Evolutionary conservation across 2,888 invertebrate species (phyloP).

Genomic region (Argynnis bischoffii): DNA sequence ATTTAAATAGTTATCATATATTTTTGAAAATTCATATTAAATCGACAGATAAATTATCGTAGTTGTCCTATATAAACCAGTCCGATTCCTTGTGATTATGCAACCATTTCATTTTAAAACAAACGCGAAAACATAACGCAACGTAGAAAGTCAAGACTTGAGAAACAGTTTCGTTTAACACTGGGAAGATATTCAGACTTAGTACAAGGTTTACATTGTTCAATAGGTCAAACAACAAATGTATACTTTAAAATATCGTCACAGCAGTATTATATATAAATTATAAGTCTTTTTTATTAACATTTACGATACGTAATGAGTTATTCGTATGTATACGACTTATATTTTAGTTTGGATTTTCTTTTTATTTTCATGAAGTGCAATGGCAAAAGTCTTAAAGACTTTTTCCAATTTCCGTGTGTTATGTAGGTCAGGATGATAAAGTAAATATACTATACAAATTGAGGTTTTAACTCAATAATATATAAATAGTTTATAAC

Average conservation of each 20-base stretch:
- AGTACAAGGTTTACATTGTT: constrained; percentile 9
- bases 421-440: no score
- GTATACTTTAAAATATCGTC: background rate
- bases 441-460: no score
- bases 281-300: no score
- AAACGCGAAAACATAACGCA: constrained; percentile 59
- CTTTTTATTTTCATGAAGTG: no score
- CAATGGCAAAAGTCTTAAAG: no score
- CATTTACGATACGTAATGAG: no score
- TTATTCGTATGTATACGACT: no score
- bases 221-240: background rate
- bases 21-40: background rate
- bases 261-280: background rate
- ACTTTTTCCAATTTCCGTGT: no score
- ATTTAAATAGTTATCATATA: no score
- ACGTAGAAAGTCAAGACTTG: constrained; percentile 56
- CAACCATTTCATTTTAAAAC: constrained; percentile 57
- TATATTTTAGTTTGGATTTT: no score
- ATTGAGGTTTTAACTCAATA: no score
- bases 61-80: constrained; percentile 41
- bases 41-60: constrained; percentile 5
- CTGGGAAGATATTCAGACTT: constrained; percentile 1
- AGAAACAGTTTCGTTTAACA: constrained; percentile 6
- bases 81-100: constrained; percentile 49
- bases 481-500: no score